These are phyloP conservation scores for Calypte anna DNA, from an alignment of 2,113 vertebrate genomes.

Conservation along the genomic window DNA sequence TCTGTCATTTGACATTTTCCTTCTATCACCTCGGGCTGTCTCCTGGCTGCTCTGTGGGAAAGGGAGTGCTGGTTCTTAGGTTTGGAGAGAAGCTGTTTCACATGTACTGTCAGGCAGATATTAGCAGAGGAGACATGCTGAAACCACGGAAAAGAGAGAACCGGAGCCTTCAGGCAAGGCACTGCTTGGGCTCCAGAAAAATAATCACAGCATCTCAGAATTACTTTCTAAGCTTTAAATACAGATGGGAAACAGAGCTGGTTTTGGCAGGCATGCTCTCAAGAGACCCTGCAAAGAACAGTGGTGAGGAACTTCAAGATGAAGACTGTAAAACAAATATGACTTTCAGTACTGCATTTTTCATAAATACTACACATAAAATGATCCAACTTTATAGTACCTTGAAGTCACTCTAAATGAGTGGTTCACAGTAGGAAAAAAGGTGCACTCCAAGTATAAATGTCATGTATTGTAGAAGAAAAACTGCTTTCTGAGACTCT, in stretches of 20 bases:
- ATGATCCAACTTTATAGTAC: neutral
- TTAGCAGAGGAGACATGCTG: neutral
- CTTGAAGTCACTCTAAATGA: neutral
- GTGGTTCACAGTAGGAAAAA: neutral
- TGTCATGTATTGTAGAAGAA: neutral
- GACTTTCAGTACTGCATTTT: neutral
- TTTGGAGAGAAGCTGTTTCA: neutral
- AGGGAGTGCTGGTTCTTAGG: neutral
- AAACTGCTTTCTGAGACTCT: neutral
- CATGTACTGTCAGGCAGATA: rapidly evolving
- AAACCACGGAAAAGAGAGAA: neutral
- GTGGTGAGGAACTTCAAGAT: neutral
- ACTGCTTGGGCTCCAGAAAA: neutral
- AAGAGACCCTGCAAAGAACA: neutral
- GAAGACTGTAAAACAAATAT: neutral
- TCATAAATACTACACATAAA: neutral
- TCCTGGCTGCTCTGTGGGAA: neutral
- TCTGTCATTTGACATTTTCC: neutral
- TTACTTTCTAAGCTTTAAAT: neutral
- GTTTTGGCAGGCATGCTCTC: neutral
- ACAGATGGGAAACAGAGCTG: neutral
- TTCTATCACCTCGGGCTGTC: neutral
- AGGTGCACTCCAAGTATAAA: neutral
- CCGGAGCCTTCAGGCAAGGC: neutral
- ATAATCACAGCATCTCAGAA: neutral